Conservation (phyloP, 1,140 invertebrate genomes). For the Pseudomyrmex pallidus region DNA sequence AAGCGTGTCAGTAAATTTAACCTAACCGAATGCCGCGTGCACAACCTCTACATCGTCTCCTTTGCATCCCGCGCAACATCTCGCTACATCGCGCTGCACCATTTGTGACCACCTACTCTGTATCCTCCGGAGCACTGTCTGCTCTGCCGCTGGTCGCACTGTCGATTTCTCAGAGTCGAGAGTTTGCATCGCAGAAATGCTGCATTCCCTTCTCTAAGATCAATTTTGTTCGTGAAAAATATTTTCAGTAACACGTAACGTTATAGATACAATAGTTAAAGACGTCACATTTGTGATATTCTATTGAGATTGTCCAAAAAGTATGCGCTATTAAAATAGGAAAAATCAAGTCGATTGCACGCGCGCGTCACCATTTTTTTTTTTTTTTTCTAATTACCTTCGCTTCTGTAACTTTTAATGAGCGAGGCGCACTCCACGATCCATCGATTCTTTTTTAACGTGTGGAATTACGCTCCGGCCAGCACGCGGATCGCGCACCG, state of each 20-base stretch:
- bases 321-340: constrained; percentile 43
- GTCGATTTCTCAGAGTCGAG: constrained; percentile 37
- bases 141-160: neutral
- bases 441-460: constrained; percentile 45
- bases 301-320: constrained; percentile 48
- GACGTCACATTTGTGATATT: constrained; percentile 38
- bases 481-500: constrained; percentile 30
- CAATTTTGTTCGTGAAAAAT: neutral
- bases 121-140: constrained; percentile 25
- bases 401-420: constrained; percentile 63
- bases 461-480: constrained; percentile 20
- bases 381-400: constrained; percentile 62
- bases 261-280: too few species aligned
- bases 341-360: constrained; percentile 28
- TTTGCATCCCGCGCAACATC: constrained; percentile 3
- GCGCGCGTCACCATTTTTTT: constrained; percentile 49
- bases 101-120: constrained; percentile 56
- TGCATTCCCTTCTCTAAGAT: too few species aligned
- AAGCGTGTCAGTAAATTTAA: constrained; percentile 77
- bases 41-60: constrained; percentile 10
- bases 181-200: neutral
- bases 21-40: constrained; percentile 75
- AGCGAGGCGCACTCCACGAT: neutral
- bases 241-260: neutral
- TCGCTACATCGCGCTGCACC: constrained; percentile 1